These are phyloP conservation scores for Drosophila lacicola DNA, from an alignment of 2,888 invertebrate genomes.

Conservation along the genomic window DNA sequence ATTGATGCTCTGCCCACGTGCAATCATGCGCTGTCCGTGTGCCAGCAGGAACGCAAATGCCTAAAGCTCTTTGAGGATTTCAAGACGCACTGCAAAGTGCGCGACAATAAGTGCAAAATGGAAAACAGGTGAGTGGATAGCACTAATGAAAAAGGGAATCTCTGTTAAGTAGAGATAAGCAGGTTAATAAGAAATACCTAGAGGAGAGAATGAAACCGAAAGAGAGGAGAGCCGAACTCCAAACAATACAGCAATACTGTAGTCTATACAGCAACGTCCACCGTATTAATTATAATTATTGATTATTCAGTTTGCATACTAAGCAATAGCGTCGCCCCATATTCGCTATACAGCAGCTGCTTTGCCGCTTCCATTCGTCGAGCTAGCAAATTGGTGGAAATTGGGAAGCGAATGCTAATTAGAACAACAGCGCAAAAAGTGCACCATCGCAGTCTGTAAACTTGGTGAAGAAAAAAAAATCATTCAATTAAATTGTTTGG, in stretches of 20 bases:
- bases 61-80: conserved; percentile 93
- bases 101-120: conserved; percentile 95
- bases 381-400: conserved; percentile 17
- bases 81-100: conserved; percentile 93
- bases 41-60: conserved; percentile 93
- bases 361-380: not conserved
- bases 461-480: conserved; percentile 12
- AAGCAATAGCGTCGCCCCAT: conserved; percentile 29
- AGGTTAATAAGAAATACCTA: not conserved
- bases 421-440: conserved; percentile 33
- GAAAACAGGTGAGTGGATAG: conserved; percentile 91
- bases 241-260: too few relatives aligned
- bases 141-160: conserved; percentile 3
- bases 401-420: conserved; percentile 41
- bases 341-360: conserved; percentile 1
- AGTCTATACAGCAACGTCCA: conserved; percentile 3
- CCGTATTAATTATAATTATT: conserved; percentile 53
- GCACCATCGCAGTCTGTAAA: conserved; percentile 8
- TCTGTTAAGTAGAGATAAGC: conserved; percentile 3
- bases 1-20: conserved; percentile 95
- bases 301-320: conserved; percentile 70
- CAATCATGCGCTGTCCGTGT: conserved; percentile 94
- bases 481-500: conserved; percentile 64
- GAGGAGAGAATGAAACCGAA: too few relatives aligned
- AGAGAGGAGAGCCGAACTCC: too few relatives aligned